phyloP scores from a whole-genome alignment of 2,797 vertebrate genomes.

The Chlorospingus flavigularis region DNA sequence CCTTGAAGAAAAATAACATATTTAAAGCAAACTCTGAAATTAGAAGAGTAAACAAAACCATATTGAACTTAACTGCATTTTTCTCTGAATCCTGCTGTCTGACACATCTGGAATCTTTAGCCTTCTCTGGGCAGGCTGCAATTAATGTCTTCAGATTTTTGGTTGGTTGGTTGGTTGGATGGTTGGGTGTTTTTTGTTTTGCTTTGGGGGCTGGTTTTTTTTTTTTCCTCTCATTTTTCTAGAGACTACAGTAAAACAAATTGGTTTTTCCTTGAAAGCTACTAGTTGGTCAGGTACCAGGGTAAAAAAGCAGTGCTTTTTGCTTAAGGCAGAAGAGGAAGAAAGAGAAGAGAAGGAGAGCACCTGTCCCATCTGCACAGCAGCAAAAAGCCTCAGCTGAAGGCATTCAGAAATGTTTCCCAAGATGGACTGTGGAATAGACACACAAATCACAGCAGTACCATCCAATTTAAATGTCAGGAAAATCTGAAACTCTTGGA shows the following conservation, averaged over 20 bases:
- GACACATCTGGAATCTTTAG: background rate
- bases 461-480: background rate
- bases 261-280: background rate
- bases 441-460: background rate
- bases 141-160: background rate
- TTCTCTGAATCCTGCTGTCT: background rate
- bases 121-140: background rate
- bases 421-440: background rate
- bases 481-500: background rate
- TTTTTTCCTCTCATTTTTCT: background rate
- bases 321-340: background rate
- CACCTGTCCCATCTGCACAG: background rate
- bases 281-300: background rate
- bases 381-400: background rate
- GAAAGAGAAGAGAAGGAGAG: background rate
- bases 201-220: background rate
- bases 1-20: background rate
- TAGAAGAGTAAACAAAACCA: background rate
- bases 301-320: background rate
- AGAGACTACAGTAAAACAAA: background rate
- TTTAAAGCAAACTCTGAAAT: slow-evolving; percentile 5
- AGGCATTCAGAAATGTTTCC: background rate
- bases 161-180: background rate
- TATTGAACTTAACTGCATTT: background rate
- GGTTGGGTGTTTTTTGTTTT: background rate